A percentile compares a stretch with the other conserved stretches of the same genome.
Conservation (phyloP, 2,888 invertebrate genomes). For the Leptinotarsa juncta region DNA sequence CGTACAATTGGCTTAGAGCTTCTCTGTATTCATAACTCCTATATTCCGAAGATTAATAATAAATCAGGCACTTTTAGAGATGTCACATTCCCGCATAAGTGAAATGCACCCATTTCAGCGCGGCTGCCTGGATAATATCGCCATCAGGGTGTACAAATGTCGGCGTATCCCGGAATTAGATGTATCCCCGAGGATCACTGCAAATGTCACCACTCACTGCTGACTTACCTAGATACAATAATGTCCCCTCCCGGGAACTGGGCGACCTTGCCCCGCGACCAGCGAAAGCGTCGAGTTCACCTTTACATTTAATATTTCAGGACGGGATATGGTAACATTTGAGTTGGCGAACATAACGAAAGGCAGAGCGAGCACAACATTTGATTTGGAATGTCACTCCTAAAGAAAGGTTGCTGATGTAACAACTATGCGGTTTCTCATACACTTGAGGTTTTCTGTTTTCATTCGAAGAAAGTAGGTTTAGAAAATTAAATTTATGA, state of each 20-base stretch:
- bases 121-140: conserved; percentile 56
- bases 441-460: neutral
- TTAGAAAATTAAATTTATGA: neutral
- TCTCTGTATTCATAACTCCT: conserved; percentile 1
- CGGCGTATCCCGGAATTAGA: conserved; percentile 64
- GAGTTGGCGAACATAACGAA: neutral
- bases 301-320: conserved; percentile 19
- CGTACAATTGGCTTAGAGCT: neutral
- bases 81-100: conserved; percentile 46
- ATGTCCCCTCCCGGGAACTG: conserved; percentile 60
- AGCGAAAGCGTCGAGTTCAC: neutral
- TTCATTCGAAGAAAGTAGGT: neutral
- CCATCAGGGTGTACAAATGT: conserved; percentile 62
- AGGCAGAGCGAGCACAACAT: neutral
- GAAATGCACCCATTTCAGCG: conserved; percentile 37
- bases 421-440: neutral
- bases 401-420: neutral
- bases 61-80: conserved; percentile 15
- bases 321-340: conserved; percentile 5
- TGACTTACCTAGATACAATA: conserved; percentile 64
- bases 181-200: conserved; percentile 62
- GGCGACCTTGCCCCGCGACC: conserved; percentile 34
- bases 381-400: neutral
- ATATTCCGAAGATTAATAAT: conserved; percentile 18
- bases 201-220: conserved; percentile 66